Conservation (phyloP, 1,140 invertebrate genomes). For the Epicauta chinensis region DNA sequence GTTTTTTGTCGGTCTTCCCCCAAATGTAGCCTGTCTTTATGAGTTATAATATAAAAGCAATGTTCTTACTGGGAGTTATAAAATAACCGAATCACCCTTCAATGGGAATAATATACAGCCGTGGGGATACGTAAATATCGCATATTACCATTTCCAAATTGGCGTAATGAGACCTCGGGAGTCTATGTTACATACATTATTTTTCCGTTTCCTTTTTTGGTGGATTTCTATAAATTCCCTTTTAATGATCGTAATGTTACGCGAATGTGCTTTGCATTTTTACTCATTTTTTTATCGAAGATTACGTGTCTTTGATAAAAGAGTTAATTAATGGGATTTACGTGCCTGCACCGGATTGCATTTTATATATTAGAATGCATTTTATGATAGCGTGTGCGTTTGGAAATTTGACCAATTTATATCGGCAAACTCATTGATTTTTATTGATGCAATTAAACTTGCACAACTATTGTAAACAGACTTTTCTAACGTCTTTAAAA, state of each 20-base stretch:
- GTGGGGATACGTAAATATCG: slow-evolving; percentile 13
- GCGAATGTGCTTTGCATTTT: neutral
- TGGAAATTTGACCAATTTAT: too few species aligned
- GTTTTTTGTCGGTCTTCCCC: slow-evolving; percentile 15
- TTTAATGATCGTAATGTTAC: neutral
- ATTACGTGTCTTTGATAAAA: neutral
- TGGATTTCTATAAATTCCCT: neutral
- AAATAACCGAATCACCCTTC: slow-evolving; percentile 12
- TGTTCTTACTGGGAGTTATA: slow-evolving; percentile 16
- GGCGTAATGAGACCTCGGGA: slow-evolving; percentile 12
- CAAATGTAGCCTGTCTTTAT: slow-evolving; percentile 15
- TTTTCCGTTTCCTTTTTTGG: neutral
- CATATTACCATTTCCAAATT: slow-evolving; percentile 15
- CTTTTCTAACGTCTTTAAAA: too few species aligned
- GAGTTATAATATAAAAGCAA: slow-evolving; percentile 23
- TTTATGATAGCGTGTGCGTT: too few species aligned
- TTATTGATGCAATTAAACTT: too few species aligned
- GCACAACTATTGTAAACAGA: too few species aligned
- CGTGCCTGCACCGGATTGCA: too few species aligned
- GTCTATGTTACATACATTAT: neutral
- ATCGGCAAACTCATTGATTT: too few species aligned
- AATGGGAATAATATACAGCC: slow-evolving; percentile 3
- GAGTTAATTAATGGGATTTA: neutral
- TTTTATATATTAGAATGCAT: too few species aligned
- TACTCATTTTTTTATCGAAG: neutral